Evolutionary conservation across 2,113 vertebrate species (phyloP), one percentile per base, ranked within the genome.

Genomic region (Dromas ardeola): DNA sequence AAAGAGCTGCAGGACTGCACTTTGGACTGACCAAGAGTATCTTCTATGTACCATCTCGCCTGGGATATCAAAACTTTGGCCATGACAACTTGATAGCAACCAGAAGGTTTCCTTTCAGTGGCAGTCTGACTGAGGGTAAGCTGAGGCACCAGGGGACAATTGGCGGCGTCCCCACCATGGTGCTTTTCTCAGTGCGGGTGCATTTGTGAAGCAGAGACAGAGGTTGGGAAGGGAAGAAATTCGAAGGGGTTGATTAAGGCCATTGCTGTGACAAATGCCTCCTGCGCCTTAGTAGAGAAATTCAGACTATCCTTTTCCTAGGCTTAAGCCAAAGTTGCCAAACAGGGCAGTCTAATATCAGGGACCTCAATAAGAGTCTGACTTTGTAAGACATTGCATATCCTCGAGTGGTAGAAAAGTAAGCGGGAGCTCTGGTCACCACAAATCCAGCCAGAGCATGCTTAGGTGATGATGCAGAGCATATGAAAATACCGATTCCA

Each of bases 171-270:
- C 27, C 59, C 50, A 65, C 59, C 23, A 1, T 12, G 32, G 32
- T 19, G 4, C 34, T 80, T 76, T 47, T 38, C 40, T 63, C 13
- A 4, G 21, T 9, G 13, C 0, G 0, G 27, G 6, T 52, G 40
- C 9, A 11, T 74, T 84, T 70, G 59, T 47, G 50, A 86, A 45
- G 40, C 18, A 62, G 71, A 82, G 42, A n/a, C 7, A 63, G 50
- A 79, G 32, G 23, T 4, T 70, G 65, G 30, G 42, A 78, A 78
- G 25, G 38, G 32, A 88, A 38, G 66, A 77, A 40, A 5, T 8
- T 29, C 36, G 34, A 30, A 72, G 40, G 61, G 18, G 23, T 27
- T 88, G 17, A 19, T 13, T 63, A 43, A 91, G 26, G 34, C 20
- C 7, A 10, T 73, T 86, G 77, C 55, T 90, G 76, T 92, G 63